These are phyloP conservation scores for Upupa epops DNA, from an alignment of 2,113 vertebrate genomes.

Conservation along the genomic window DNA sequence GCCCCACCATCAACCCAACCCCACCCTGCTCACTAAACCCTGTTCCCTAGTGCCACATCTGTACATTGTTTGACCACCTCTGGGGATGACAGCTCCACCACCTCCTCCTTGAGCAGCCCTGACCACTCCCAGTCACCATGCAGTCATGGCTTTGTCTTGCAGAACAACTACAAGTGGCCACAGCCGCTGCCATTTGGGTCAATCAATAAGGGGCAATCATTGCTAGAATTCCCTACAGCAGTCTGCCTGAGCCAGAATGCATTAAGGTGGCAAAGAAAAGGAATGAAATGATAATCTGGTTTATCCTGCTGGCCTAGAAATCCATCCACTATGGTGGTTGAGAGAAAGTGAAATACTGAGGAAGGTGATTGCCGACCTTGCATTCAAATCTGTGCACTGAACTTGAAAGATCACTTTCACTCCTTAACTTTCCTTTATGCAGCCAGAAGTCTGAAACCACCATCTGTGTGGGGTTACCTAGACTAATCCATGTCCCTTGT, in stretches of 20 bases:
- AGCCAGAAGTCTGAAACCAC: neutral
- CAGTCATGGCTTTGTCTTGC: neutral
- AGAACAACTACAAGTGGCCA: neutral
- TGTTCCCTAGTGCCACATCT: too few relatives aligned
- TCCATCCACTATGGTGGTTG: neutral
- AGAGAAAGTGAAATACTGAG: neutral
- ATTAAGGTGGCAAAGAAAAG: neutral
- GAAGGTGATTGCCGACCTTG: neutral
- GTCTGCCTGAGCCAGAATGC: neutral
- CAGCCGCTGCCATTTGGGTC: neutral
- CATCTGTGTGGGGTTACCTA: neutral
- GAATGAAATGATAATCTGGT: neutral
- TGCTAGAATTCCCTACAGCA: neutral
- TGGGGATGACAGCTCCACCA: too few relatives aligned
- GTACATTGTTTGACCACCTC: too few relatives aligned
- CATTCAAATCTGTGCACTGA: neutral
- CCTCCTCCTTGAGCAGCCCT: too few relatives aligned
- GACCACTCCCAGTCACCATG: too few relatives aligned
- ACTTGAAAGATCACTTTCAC: neutral
- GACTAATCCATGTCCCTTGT: neutral
- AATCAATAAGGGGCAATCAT: neutral
- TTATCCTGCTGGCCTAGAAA: neutral
- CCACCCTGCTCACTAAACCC: too few relatives aligned
- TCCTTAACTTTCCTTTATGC: neutral
- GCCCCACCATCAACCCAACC: too few relatives aligned